These are phyloP conservation scores for Conopomorpha cramerella DNA, from an alignment of 1,140 invertebrate species.

Conservation along the genomic window DNA sequence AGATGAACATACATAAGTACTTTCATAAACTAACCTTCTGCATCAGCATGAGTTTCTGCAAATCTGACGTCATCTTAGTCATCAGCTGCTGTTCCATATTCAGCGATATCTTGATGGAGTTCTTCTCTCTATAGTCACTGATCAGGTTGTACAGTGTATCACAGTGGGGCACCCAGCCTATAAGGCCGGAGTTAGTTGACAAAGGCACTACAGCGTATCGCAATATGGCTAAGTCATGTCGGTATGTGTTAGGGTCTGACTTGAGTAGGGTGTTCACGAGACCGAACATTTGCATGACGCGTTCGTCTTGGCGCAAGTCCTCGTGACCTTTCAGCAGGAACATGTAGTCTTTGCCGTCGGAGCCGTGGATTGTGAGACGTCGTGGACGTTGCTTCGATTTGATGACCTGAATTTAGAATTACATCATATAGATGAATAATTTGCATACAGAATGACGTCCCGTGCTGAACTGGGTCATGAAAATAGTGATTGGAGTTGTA, in stretches of 20 bases:
- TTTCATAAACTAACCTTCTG: constrained; percentile 80
- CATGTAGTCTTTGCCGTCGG: constrained; percentile 96
- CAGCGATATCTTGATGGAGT: constrained; percentile 82
- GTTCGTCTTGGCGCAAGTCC: constrained; percentile 83
- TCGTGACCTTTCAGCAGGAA: constrained; percentile 97
- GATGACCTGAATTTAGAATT: constrained; percentile 77
- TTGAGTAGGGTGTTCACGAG: constrained; percentile 81
- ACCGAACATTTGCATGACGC: constrained; percentile 89
- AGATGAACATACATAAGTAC: too few relatives aligned
- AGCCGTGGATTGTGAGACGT: constrained; percentile 90
- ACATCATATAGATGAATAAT: too few relatives aligned
- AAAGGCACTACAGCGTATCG: constrained; percentile 93
- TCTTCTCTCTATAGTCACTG: constrained; percentile 96
- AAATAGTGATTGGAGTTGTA: too few relatives aligned
- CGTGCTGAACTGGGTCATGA: too few relatives aligned
- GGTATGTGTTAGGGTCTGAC: constrained; percentile 74
- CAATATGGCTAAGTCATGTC: constrained; percentile 70
- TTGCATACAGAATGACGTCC: too few relatives aligned
- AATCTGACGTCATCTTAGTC: constrained; percentile 96
- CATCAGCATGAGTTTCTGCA: constrained; percentile 95
- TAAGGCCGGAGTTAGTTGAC: constrained; percentile 97
- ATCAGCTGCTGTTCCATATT: constrained; percentile 99
- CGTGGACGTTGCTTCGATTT: constrained; percentile 88
- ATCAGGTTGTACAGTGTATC: constrained; percentile 89
- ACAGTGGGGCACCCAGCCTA: constrained; percentile 91